Evolutionary conservation across 1,140 invertebrate species (phyloP), one percentile per base, ranked within the genome.

Genomic region (honey bee (Apis mellifera)): DNA sequence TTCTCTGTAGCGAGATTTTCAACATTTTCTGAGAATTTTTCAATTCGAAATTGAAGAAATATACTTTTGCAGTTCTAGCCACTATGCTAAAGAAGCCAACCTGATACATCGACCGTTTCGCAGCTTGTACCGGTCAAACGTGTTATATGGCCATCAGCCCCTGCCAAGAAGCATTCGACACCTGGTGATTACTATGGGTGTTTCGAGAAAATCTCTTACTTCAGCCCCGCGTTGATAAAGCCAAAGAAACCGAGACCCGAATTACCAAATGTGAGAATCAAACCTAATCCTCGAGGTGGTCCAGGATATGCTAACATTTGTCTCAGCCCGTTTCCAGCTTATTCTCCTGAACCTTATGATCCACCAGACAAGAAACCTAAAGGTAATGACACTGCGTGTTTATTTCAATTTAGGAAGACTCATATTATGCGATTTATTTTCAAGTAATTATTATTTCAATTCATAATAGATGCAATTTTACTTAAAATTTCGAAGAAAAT

Each of bases 111-210:
- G 21, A 78, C 57, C 55, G 26, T 82, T 82, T 78, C 74, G 66
- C 52, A 88, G 87, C 17, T 85, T 52, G 9, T 72, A 55, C 74
- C 74, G 8, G 83, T 86, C n/a, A 78, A 68, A 0, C 50, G 48
- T 23, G 48, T 2, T 17, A 87, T 93, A 80, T 26, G 89, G 52
- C 87, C 91, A 48, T 50, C 90, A 8, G 89, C 90, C 19, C 86
- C 85, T 2, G 71, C 88, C 5, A 92, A 93, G 72, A 78, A 83
- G 55, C 92, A 92, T 57, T 92, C 92, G 17, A 90, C 91, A 17
- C 90, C 91, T 0, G 91, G 90, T 68, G 92, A 93, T 85, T 92
- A 88, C 83, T 80, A 88, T 15, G 91, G 92, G 17, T 93, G 92
- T 68, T 87, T 92, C 52, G 88, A 89, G 59, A 91, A 91, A 26